Conservation (phyloP, 2,888 invertebrate species). For the Perdita meconis region DNA sequence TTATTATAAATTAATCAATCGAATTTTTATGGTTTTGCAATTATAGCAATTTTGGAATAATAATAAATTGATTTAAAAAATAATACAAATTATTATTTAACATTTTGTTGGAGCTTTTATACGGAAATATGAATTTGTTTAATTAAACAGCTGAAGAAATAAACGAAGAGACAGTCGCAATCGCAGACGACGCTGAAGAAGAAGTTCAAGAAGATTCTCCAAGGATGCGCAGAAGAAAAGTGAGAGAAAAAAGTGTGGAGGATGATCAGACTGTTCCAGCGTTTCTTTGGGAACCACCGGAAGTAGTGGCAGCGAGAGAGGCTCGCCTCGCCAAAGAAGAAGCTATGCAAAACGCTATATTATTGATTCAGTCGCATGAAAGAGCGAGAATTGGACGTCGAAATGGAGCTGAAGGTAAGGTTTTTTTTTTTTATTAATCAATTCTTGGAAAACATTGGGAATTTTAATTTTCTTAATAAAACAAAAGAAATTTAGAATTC, state of each 20-base stretch:
- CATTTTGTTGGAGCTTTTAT: too few relatives aligned
- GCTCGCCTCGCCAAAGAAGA: conserved; percentile 40
- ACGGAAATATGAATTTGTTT: too few relatives aligned
- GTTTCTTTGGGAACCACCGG: conserved; percentile 46
- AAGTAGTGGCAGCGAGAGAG: conserved; percentile 59
- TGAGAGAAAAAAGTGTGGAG: not conserved
- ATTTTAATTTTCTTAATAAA: too few relatives aligned
- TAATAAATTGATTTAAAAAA: not conserved
- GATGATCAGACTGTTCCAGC: not conserved
- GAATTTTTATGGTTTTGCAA: too few relatives aligned
- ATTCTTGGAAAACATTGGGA: too few relatives aligned
- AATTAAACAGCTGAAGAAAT: not conserved
- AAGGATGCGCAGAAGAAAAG: conserved; percentile 42
- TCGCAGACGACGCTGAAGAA: not conserved
- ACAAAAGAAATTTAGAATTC: too few relatives aligned
- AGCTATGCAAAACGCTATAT: conserved; percentile 57
- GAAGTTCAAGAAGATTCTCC: not conserved
- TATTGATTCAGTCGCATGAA: conserved; percentile 76
- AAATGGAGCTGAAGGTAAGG: conserved; percentile 61
- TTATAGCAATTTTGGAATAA: too few relatives aligned
- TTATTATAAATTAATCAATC: too few relatives aligned
- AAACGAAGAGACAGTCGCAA: not conserved
- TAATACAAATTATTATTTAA: too few relatives aligned
- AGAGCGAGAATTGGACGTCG: conserved; percentile 74
- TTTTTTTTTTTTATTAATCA: too few relatives aligned